Conservation (phyloP, 2,113 vertebrate genomes). For the Bufo gargarizans region DNA sequence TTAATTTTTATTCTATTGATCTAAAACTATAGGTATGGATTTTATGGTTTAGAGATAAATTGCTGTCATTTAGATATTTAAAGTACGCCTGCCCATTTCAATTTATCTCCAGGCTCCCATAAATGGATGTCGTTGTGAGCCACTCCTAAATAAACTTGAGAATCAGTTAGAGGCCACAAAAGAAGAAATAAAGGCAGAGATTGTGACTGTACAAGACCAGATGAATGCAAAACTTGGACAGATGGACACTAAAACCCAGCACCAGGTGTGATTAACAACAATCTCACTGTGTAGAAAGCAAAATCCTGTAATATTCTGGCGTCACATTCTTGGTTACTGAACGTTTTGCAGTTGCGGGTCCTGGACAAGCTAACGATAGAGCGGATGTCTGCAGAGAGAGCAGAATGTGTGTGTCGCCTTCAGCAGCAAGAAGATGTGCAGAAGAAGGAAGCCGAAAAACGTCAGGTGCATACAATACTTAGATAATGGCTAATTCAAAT, state of each 20-base stretch:
- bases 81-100: neutral
- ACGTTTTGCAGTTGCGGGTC: slow-evolving; percentile 78
- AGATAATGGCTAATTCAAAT: neutral
- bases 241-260: slow-evolving; percentile 87
- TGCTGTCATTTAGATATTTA: neutral
- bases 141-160: slow-evolving; percentile 91
- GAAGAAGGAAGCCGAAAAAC: slow-evolving; percentile 79
- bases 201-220: slow-evolving; percentile 87
- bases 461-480: slow-evolving; percentile 77
- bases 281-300: neutral
- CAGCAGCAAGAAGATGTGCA: slow-evolving; percentile 80
- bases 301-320: neutral
- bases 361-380: slow-evolving; percentile 91
- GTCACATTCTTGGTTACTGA: neutral
- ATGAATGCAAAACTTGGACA: slow-evolving; percentile 93
- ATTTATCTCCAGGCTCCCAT: slow-evolving; percentile 82
- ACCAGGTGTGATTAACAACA: slow-evolving; percentile 79
- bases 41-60: neutral
- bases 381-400: slow-evolving; percentile 87
- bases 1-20: neutral
- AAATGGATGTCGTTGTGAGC: slow-evolving; percentile 94
- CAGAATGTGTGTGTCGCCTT: slow-evolving; percentile 85
- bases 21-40: neutral
- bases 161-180: slow-evolving; percentile 94
- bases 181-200: slow-evolving; percentile 93